A percentile compares a stretch with the other conserved stretches of the same genome.
Conservation (phyloP, 2,797 vertebrate species). For the Phylloscopus collybita region DNA sequence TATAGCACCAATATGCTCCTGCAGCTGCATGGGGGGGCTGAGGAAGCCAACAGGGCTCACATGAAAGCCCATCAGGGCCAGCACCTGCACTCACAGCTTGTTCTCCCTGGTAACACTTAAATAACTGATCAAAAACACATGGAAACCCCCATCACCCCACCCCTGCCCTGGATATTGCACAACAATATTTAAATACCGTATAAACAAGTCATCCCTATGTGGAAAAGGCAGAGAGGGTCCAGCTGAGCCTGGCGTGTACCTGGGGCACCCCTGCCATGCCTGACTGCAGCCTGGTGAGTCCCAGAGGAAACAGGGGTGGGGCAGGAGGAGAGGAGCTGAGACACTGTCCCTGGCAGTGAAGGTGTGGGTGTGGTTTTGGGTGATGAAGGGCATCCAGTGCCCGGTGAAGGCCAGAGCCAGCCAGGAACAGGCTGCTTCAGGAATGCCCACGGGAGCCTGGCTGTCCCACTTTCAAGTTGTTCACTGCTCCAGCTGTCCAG, state of each 20-base stretch:
- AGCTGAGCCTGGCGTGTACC: background rate
- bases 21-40: background rate
- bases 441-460: background rate
- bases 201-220: background rate
- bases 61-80: slow-evolving; percentile 1
- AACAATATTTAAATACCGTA: slow-evolving; percentile 49
- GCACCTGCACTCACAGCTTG: slow-evolving; percentile 15
- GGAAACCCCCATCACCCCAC: background rate
- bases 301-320: background rate
- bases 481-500: background rate
- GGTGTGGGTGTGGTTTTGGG: background rate
- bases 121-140: background rate
- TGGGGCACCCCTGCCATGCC: background rate
- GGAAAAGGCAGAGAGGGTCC: slow-evolving; percentile 5
- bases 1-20: slow-evolving; percentile 49
- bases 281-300: background rate
- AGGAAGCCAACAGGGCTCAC: slow-evolving; percentile 1
- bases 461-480: slow-evolving; percentile 26
- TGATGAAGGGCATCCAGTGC: background rate
- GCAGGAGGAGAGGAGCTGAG: background rate
- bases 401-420: background rate
- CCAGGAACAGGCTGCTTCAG: background rate
- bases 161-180: slow-evolving; percentile 71
- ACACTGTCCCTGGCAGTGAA: background rate
- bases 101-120: slow-evolving; percentile 15